phyloP scores from a whole-genome alignment of 2,888 invertebrate genomes.

The Creontiades dilutus region DNA sequence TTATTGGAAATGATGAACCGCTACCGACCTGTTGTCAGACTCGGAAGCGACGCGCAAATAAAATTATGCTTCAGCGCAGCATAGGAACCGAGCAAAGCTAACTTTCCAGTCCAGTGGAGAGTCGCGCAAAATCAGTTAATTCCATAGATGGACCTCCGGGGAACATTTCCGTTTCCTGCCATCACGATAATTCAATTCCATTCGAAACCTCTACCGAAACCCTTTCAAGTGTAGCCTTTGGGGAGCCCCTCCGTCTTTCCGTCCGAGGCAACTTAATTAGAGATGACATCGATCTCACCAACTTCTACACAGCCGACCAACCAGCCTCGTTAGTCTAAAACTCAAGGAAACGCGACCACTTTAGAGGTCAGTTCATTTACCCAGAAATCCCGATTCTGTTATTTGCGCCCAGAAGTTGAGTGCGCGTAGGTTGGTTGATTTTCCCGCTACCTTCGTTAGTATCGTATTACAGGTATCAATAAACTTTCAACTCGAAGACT shows the following conservation, averaged over 20 bases:
- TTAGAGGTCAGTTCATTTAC: not conserved
- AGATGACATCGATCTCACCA: not conserved
- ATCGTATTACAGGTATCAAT: no score
- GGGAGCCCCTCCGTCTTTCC: not conserved
- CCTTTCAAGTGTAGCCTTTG: not conserved
- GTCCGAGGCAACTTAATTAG: not conserved
- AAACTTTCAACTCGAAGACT: no score
- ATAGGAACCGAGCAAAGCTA: no score
- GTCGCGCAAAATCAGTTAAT: not conserved
- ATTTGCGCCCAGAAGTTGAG: not conserved
- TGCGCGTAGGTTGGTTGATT: not conserved
- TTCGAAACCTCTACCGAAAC: slow-evolving; percentile 21
- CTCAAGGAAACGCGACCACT: not conserved
- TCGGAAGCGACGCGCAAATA: no score
- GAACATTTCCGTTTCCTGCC: not conserved
- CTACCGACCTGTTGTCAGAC: no score
- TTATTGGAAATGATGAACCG: no score
- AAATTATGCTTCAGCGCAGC: no score
- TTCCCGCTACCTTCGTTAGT: not conserved
- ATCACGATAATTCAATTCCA: slow-evolving; percentile 58
- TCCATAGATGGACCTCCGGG: not conserved
- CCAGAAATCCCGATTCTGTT: not conserved
- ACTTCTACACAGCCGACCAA: not conserved
- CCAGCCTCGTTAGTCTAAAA: not conserved
- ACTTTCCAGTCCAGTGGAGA: no score